Evolutionary conservation across 2,888 invertebrate species (phyloP).

Genomic region (Agriopis leucophaearia): DNA sequence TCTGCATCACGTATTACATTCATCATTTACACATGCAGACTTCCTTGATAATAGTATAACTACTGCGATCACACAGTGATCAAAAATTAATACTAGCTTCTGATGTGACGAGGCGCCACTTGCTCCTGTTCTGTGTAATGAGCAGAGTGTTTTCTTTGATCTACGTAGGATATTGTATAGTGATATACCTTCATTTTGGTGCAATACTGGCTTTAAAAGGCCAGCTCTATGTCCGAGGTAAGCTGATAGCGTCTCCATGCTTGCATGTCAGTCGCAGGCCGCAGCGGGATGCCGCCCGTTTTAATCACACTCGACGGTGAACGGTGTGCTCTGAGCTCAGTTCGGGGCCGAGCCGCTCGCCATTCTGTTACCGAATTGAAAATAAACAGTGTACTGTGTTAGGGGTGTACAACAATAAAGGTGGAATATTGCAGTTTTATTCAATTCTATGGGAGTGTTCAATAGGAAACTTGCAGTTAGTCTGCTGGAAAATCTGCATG

Average conservation of each 20-base stretch:
- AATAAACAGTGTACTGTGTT: constrained; percentile 25
- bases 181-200: neutral
- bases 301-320: constrained; percentile 51
- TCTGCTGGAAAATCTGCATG: neutral
- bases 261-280: constrained; percentile 56
- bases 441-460: neutral
- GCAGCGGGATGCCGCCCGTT: constrained; percentile 46
- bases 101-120: too few species aligned
- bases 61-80: too few species aligned
- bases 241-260: constrained; percentile 40
- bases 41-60: too few species aligned
- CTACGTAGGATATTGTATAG: too few species aligned
- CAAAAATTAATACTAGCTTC: too few species aligned
- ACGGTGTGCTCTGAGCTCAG: constrained; percentile 46
- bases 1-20: too few species aligned
- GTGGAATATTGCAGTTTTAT: constrained; percentile 5
- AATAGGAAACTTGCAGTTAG: neutral
- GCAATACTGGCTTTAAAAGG: constrained; percentile 4
- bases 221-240: constrained; percentile 7
- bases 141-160: too few species aligned
- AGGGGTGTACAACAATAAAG: constrained; percentile 9
- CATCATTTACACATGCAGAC: too few species aligned
- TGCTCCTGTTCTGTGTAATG: too few species aligned
- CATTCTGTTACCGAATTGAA: constrained; percentile 29
- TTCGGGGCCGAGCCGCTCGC: constrained; percentile 7